These are phyloP conservation scores for Adrianichthys oophorus DNA, from an alignment of 2,797 vertebrate species.

Conservation along the genomic window DNA sequence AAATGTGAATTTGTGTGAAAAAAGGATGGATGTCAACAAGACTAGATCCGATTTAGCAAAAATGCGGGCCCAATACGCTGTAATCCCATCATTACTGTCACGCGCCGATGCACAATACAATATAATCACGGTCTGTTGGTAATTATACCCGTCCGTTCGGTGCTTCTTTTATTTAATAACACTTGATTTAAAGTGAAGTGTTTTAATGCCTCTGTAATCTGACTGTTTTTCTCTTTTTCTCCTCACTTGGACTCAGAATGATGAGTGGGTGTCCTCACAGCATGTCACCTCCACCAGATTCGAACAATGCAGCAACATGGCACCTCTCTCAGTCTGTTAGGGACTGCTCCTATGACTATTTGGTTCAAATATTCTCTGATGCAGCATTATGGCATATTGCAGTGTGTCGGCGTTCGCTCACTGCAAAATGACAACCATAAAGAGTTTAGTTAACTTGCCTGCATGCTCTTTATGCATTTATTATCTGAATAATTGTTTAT, in stretches of 20 bases:
- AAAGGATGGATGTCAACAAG: no score
- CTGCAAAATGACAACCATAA: no score
- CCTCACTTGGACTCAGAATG: slow-evolving; percentile 24
- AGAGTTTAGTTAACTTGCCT: no score
- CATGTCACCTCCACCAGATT: slow-evolving; percentile 44
- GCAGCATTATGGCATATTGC: slow-evolving; percentile 7
- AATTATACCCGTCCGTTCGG: neutral
- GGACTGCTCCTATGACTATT: slow-evolving; percentile 20
- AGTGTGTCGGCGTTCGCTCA: no score
- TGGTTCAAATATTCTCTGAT: slow-evolving; percentile 22
- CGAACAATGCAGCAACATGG: slow-evolving; percentile 31
- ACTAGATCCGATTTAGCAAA: neutral
- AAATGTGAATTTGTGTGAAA: no score
- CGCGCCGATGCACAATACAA: neutral
- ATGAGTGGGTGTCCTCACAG: slow-evolving; percentile 52
- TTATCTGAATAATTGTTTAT: no score
- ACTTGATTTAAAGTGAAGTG: neutral
- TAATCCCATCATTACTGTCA: neutral
- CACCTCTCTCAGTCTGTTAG: slow-evolving; percentile 31
- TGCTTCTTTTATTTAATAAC: neutral
- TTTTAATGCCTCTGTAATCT: slow-evolving; percentile 27
- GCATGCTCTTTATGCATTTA: no score
- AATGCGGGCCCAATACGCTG: neutral
- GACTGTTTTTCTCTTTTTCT: slow-evolving; percentile 7
- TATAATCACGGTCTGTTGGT: neutral